Evolutionary conservation across 2,797 vertebrate species (phyloP).

Genomic region (Scleropages formosus): DNA sequence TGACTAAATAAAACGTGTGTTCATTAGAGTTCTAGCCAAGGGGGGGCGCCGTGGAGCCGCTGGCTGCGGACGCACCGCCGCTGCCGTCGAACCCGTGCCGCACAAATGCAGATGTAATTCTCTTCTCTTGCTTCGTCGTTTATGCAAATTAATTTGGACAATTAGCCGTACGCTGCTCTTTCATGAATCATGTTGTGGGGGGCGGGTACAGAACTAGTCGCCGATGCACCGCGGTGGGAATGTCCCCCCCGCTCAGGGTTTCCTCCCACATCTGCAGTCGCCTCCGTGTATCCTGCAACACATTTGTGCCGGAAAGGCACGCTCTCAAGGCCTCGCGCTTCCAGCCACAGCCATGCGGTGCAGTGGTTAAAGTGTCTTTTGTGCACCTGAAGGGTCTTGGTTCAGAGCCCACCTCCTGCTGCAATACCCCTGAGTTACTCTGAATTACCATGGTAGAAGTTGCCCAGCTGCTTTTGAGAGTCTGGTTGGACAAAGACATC

Average conservation of each 20-base stretch:
- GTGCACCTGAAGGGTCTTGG: too few species aligned
- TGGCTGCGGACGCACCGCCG: constrained; percentile 82
- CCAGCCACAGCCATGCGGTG: too few species aligned
- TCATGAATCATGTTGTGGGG: constrained; percentile 89
- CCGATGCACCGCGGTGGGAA: constrained; percentile 61
- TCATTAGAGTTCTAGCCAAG: constrained; percentile 92
- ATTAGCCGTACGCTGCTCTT: constrained; percentile 93
- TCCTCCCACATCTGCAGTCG: constrained; percentile 8
- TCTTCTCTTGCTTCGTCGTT: constrained; percentile 97
- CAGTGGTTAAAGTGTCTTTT: too few species aligned
- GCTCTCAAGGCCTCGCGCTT: too few species aligned
- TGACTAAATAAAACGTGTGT: constrained; percentile 87
- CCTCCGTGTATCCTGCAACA: constrained; percentile 20
- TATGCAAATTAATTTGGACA: constrained; percentile 98
- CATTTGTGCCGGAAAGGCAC: too few species aligned
- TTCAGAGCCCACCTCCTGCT: too few species aligned
- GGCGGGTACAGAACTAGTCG: constrained; percentile 76
- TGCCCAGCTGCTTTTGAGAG: too few species aligned
- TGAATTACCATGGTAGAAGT: too few species aligned
- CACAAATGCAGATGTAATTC: constrained; percentile 97
- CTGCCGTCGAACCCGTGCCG: constrained; percentile 88
- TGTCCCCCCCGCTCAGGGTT: constrained; percentile 4
- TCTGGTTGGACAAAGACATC: too few species aligned
- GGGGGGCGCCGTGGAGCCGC: constrained; percentile 88
- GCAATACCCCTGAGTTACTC: too few species aligned